Conservation (phyloP, 1,140 invertebrate genomes). For the Papilio helenus region DNA sequence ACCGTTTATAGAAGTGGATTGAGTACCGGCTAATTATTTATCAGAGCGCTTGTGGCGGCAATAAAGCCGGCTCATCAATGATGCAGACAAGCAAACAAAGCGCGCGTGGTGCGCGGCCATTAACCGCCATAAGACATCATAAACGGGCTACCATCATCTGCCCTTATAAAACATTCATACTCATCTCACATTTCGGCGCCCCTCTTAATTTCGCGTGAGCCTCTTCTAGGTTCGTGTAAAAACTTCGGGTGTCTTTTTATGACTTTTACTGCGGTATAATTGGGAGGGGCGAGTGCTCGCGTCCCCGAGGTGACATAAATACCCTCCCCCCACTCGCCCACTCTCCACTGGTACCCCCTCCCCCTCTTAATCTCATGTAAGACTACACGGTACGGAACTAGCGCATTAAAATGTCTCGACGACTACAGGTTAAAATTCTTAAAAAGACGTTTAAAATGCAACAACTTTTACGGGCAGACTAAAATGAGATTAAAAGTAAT, state of each 20-base stretch:
- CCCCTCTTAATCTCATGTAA: conserved; percentile 78
- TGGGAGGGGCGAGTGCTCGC: conserved; percentile 78
- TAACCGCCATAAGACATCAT: conserved; percentile 81
- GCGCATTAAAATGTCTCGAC: conserved; percentile 67
- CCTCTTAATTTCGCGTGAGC: conserved; percentile 82
- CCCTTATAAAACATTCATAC: conserved; percentile 82
- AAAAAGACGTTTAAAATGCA: conserved; percentile 41
- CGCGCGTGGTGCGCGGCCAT: conserved; percentile 73
- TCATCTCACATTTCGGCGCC: conserved; percentile 82
- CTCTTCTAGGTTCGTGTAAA: conserved; percentile 81
- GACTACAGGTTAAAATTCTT: conserved; percentile 52
- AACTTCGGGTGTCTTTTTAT: conserved; percentile 83
- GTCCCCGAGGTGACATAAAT: conserved; percentile 82
- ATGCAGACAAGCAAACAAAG: conserved; percentile 71
- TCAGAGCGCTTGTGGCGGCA: conserved; percentile 67
- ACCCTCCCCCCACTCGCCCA: conserved; percentile 67
- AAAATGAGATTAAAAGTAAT: conserved; percentile 18
- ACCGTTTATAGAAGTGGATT: conserved; percentile 46
- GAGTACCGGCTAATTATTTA: conserved; percentile 72
- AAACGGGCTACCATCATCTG: conserved; percentile 81
- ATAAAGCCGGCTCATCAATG: conserved; percentile 76
- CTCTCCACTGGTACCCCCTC: conserved; percentile 59
- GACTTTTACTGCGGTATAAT: conserved; percentile 83
- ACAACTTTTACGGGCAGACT: conserved; percentile 6
- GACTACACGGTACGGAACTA: conserved; percentile 69